These are phyloP conservation scores for Goniozus legneri DNA, from an alignment of 1,140 invertebrate species.

Conservation along the genomic window DNA sequence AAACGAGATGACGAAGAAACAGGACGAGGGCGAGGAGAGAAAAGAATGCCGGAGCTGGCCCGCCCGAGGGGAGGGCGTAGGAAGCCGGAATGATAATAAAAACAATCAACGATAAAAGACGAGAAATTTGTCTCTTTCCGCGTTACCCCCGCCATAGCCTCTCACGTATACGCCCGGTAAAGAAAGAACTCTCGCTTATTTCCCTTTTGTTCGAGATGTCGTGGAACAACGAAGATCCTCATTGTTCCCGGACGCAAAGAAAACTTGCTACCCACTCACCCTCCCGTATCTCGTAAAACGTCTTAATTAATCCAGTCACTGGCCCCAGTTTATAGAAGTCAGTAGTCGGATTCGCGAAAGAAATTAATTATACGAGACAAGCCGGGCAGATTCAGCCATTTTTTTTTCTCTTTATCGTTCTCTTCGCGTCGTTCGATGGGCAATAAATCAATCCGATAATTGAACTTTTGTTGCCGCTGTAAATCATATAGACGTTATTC, in stretches of 20 bases:
- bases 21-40: background rate
- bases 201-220: conserved; percentile 19
- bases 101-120: conserved; percentile 22
- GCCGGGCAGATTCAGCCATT: no score
- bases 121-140: no score
- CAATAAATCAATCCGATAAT: no score
- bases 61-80: background rate
- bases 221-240: conserved; percentile 24
- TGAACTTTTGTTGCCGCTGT: no score
- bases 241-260: conserved; percentile 13
- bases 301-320: conserved; percentile 21
- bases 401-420: no score
- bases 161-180: no score
- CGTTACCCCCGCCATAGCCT: no score
- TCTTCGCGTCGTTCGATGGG: no score
- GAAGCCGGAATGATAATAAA: conserved; percentile 20
- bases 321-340: conserved; percentile 1
- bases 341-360: conserved; percentile 8
- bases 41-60: background rate
- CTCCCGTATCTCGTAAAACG: conserved; percentile 10
- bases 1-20: background rate
- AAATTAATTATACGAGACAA: background rate
- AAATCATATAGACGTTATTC: no score
- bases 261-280: conserved; percentile 1
- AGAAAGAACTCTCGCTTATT: conserved; percentile 16